These are phyloP conservation scores for Cylloceria caligata DNA, from an alignment of 2,888 invertebrate species.

Conservation along the genomic window DNA sequence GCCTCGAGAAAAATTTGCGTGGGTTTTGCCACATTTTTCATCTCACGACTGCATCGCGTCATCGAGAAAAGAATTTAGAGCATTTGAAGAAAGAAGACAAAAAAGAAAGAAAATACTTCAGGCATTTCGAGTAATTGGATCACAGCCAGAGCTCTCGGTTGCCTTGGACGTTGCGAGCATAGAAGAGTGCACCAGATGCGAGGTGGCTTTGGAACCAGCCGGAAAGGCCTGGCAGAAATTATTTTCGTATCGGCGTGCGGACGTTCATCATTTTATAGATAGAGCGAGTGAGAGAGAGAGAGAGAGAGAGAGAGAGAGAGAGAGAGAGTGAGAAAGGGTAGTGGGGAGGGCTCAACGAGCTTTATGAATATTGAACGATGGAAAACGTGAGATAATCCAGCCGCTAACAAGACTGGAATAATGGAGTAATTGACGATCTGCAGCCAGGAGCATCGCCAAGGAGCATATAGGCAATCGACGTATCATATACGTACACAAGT, in stretches of 20 bases:
- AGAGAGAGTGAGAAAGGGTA: no score
- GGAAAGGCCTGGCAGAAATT: constrained; percentile 35
- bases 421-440: constrained; percentile 48
- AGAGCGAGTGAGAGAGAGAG: background rate
- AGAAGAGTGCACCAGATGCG: constrained; percentile 35
- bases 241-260: constrained; percentile 35
- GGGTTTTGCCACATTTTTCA: background rate
- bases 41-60: background rate
- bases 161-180: background rate
- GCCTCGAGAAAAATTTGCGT: background rate
- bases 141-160: constrained; percentile 10
- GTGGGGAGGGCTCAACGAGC: background rate
- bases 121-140: constrained; percentile 28
- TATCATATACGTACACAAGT: background rate
- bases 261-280: constrained; percentile 50
- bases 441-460: constrained; percentile 8
- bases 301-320: background rate
- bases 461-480: background rate
- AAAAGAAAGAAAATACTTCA: constrained; percentile 10
- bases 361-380: background rate
- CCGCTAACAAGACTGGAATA: constrained; percentile 25
- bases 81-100: background rate
- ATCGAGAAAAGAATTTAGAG: background rate
- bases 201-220: constrained; percentile 27
- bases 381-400: constrained; percentile 2